These are phyloP conservation scores for Lordiphosa collinella DNA, from an alignment of 1,140 invertebrate species.

Conservation along the genomic window DNA sequence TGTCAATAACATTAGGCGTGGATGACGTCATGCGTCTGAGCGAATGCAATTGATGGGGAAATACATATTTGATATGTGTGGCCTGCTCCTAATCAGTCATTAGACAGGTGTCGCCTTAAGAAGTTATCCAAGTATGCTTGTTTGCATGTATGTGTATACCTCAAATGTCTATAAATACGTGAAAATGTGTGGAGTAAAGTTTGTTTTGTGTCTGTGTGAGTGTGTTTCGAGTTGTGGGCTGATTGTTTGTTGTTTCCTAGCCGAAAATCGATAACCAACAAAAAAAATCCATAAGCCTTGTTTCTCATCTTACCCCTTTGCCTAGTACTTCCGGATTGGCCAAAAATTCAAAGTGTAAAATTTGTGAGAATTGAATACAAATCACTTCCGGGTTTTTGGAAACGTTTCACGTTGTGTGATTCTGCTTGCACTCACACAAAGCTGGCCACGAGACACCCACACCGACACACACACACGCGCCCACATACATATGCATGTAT, in stretches of 20 bases:
- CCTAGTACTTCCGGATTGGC: not conserved
- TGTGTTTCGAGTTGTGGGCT: slow-evolving; percentile 32
- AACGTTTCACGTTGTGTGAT: slow-evolving; percentile 49
- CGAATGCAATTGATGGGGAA: slow-evolving; percentile 22
- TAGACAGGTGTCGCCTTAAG: no score
- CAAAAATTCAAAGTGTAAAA: slow-evolving; percentile 10
- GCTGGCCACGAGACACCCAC: slow-evolving; percentile 39
- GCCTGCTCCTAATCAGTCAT: no score
- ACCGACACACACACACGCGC: slow-evolving; percentile 11
- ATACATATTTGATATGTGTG: slow-evolving; percentile 7
- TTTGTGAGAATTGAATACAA: slow-evolving; percentile 35
- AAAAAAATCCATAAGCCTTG: slow-evolving; percentile 17
- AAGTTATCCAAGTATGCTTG: no score
- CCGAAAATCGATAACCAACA: slow-evolving; percentile 57
- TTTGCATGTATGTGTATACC: not conserved
- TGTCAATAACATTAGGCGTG: no score
- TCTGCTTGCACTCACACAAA: slow-evolving; percentile 17
- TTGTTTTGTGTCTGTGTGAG: slow-evolving; percentile 27
- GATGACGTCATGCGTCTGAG: not conserved
- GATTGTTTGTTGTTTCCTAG: slow-evolving; percentile 47
- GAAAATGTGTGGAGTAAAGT: not conserved
- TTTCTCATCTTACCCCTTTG: not conserved
- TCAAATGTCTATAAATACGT: no score
- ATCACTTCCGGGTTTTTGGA: slow-evolving; percentile 53
- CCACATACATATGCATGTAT: not conserved